Conservation (phyloP, 2,888 invertebrate genomes). For the Exocentrus adspersus region DNA sequence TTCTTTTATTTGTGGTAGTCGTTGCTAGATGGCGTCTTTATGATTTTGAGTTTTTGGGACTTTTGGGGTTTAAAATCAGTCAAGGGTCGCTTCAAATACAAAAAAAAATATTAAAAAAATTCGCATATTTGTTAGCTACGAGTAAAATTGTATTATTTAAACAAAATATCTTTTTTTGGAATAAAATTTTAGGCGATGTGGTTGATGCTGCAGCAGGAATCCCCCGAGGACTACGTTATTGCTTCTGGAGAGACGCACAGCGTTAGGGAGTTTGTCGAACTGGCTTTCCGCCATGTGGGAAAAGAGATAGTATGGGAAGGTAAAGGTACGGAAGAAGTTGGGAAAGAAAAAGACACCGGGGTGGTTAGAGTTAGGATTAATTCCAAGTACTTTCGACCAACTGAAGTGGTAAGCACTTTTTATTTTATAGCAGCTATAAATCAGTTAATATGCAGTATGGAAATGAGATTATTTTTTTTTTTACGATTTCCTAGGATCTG, state of each 20-base stretch:
- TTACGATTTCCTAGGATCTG: slow-evolving; percentile 73
- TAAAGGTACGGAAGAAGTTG: slow-evolving; percentile 82
- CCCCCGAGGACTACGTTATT: slow-evolving; percentile 96
- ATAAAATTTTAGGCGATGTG: slow-evolving; percentile 94
- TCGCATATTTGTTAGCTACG: no score
- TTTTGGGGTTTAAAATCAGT: no score
- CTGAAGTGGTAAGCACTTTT: slow-evolving; percentile 86
- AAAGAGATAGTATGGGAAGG: slow-evolving; percentile 90
- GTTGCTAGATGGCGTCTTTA: no score
- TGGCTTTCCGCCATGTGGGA: slow-evolving; percentile 85
- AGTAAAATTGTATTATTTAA: no score
- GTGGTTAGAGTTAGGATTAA: slow-evolving; percentile 87
- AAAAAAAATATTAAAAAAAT: no score
- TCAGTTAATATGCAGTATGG: neutral
- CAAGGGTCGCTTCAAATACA: no score
- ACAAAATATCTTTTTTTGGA: no score
- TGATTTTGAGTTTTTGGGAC: no score
- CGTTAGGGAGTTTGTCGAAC: slow-evolving; percentile 95
- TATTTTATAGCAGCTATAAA: neutral
- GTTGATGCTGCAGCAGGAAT: slow-evolving; percentile 95
- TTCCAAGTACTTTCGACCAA: slow-evolving; percentile 95
- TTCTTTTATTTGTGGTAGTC: no score
- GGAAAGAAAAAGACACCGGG: slow-evolving; percentile 74
- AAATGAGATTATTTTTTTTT: neutral
- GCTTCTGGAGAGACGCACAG: slow-evolving; percentile 96